These are phyloP conservation scores for Lysiphlebus fabarum DNA, from an alignment of 1,140 invertebrate genomes.

Conservation along the genomic window DNA sequence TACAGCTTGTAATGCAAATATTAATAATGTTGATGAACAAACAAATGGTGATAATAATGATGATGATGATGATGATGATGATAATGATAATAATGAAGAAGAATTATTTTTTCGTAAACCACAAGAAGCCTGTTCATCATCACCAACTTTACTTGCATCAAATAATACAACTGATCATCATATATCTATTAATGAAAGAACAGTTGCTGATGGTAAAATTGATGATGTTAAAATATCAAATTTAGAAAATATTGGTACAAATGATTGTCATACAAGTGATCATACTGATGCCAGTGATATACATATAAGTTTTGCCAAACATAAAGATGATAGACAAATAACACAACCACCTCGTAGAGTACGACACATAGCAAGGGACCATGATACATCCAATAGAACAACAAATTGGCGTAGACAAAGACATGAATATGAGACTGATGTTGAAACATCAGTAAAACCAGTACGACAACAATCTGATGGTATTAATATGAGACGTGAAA, in stretches of 20 bases:
- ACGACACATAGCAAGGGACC: constrained; percentile 44
- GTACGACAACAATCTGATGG: constrained; percentile 42
- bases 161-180: constrained; percentile 28
- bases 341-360: constrained; percentile 36
- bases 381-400: constrained; percentile 49
- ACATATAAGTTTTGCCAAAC: constrained; percentile 32
- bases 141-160: constrained; percentile 25
- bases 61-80: constrained; percentile 14
- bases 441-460: constrained; percentile 29
- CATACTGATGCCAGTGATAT: no score
- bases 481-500: constrained; percentile 43
- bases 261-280: no score
- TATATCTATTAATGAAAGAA: constrained; percentile 35
- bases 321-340: constrained; percentile 37
- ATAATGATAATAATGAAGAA: constrained; percentile 39
- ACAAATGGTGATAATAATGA: constrained; percentile 5
- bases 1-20: constrained; percentile 20
- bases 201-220: constrained; percentile 26
- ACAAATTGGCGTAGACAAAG: constrained; percentile 43
- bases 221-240: constrained; percentile 27
- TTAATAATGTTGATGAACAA: constrained; percentile 17
- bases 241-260: constrained; percentile 13
- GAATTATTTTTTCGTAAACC: constrained; percentile 49
- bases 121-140: constrained; percentile 28
- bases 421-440: constrained; percentile 34